A percentile compares a stretch with the other conserved stretches of the same genome.
Conservation (phyloP, 2,888 invertebrate genomes). For the Tiphia femorata region DNA sequence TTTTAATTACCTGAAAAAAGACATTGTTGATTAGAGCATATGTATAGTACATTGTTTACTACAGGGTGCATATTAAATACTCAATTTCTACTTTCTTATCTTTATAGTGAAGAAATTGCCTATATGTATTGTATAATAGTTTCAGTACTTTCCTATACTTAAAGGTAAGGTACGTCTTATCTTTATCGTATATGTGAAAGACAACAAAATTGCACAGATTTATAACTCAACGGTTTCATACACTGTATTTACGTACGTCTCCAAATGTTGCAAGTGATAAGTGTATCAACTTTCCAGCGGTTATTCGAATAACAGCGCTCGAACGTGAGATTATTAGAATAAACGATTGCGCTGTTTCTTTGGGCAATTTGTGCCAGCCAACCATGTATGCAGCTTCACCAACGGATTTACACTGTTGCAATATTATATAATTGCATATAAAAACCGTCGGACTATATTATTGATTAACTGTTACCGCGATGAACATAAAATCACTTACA, state of each 20-base stretch:
- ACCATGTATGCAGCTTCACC: constrained; percentile 52
- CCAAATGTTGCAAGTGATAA: constrained; percentile 52
- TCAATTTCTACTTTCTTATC: no score
- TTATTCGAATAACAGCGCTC: constrained; percentile 44
- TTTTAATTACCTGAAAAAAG: constrained; percentile 23
- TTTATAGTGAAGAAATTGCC: no score
- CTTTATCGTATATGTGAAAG: no score
- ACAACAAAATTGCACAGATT: no score
- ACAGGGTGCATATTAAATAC: no score
- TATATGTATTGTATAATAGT: not conserved
- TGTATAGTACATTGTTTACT: no score
- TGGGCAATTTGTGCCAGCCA: constrained; percentile 51
- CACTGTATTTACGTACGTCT: constrained; percentile 50
- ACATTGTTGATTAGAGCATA: no score
- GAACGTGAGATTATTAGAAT: constrained; percentile 47
- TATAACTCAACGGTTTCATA: not conserved
- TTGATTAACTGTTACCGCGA: no score
- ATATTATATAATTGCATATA: not conserved
- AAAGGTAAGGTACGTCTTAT: no score
- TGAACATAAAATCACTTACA: no score
- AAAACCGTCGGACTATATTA: no score
- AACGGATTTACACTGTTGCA: constrained; percentile 44
- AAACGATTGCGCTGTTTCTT: constrained; percentile 39
- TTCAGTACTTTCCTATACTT: not conserved
- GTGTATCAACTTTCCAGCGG: constrained; percentile 54